Percentiles rank a stretch among this genome's conserved stretches.
These are phyloP conservation scores for Drosophila sordidula DNA, from an alignment of 2,888 invertebrate species.

Conservation along the genomic window DNA sequence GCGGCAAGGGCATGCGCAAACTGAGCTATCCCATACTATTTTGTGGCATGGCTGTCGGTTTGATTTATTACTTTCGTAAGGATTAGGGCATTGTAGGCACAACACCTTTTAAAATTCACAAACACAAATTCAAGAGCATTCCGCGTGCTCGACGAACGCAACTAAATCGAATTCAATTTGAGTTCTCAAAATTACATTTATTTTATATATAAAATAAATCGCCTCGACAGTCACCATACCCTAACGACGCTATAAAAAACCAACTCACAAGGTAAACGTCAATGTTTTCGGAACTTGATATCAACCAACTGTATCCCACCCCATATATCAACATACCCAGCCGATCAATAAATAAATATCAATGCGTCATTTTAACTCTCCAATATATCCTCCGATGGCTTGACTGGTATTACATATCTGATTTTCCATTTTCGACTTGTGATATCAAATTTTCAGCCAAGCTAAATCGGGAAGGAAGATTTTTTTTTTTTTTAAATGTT, in stretches of 20 bases:
- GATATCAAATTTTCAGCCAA: too few relatives aligned
- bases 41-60: constrained; percentile 61
- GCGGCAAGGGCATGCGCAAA: constrained; percentile 33
- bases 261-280: background rate
- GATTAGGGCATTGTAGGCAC: constrained; percentile 39
- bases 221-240: background rate
- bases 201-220: constrained; percentile 42
- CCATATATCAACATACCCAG: background rate
- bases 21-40: constrained; percentile 55
- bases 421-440: too few relatives aligned
- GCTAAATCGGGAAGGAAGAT: too few relatives aligned
- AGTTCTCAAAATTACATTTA: constrained; percentile 52
- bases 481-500: too few relatives aligned
- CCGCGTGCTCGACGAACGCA: constrained; percentile 1
- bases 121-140: constrained; percentile 25
- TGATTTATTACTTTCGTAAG: constrained; percentile 65
- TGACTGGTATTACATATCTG: too few relatives aligned
- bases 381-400: too few relatives aligned
- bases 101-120: constrained; percentile 5
- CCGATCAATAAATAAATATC: constrained; percentile 17
- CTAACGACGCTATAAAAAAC: background rate
- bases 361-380: background rate
- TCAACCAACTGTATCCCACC: background rate
- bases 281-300: constrained; percentile 1
- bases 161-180: constrained; percentile 40